A percentile compares a stretch with the other conserved stretches of the same genome.
phyloP scores from a whole-genome alignment of 1,140 invertebrate genomes.

The Bombus consobrinus region DNA sequence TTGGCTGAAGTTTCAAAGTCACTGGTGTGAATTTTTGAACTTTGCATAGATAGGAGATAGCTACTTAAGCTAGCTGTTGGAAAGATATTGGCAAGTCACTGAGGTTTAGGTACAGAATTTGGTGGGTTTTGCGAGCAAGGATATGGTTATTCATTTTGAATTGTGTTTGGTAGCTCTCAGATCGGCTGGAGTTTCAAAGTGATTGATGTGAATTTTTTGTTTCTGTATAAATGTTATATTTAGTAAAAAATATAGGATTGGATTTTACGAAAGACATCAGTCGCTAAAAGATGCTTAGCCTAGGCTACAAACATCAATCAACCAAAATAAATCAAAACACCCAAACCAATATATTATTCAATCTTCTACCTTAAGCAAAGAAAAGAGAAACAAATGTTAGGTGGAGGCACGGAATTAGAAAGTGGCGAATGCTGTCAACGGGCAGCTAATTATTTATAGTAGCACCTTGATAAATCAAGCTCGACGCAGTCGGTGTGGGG shows the following conservation, averaged over 20 bases:
- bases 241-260: neutral
- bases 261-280: too few species aligned
- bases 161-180: neutral
- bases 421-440: constrained; percentile 26
- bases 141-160: neutral
- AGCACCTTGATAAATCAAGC: constrained; percentile 37
- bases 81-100: neutral
- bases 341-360: neutral
- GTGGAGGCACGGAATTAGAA: constrained; percentile 21
- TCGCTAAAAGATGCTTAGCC: too few species aligned
- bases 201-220: neutral
- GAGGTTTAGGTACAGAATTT: neutral
- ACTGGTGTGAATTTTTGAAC: too few species aligned
- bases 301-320: too few species aligned
- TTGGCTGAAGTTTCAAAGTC: too few species aligned
- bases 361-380: neutral
- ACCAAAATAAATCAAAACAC: neutral
- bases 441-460: constrained; percentile 41
- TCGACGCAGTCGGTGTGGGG: constrained; percentile 12
- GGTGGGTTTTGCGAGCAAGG: neutral
- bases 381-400: neutral
- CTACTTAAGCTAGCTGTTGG: too few species aligned
- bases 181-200: neutral
- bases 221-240: too few species aligned
- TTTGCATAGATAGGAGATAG: too few species aligned